phyloP scores from a whole-genome alignment of 2,888 invertebrate species.

The Agriopis leucophaearia region DNA sequence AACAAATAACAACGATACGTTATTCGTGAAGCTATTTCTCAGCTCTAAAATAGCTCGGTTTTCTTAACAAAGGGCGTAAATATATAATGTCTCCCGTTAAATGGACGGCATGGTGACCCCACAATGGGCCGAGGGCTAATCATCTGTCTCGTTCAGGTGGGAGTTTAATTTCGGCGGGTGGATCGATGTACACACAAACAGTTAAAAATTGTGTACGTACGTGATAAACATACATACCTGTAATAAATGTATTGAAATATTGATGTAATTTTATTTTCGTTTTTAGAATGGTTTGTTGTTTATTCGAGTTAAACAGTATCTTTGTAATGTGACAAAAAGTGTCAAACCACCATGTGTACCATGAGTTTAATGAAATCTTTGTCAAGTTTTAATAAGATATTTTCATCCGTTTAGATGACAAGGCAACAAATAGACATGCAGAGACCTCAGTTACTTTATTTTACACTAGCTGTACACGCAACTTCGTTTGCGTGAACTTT shows the following conservation, averaged over 20 bases:
- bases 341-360: no score
- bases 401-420: no score
- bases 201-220: conserved; percentile 13
- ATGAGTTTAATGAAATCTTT: no score
- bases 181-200: conserved; percentile 41
- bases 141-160: conserved; percentile 46
- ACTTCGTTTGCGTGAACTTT: no score
- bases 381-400: no score
- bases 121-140: conserved; percentile 42
- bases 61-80: conserved; percentile 14
- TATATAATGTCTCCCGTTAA: conserved; percentile 23
- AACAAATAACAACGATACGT: not conserved
- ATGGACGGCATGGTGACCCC: conserved; percentile 31
- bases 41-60: not conserved
- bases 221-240: not conserved
- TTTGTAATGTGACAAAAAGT: no score
- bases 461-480: no score
- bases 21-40: conserved; percentile 9
- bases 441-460: no score
- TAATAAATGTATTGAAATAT: not conserved
- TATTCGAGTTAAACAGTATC: no score
- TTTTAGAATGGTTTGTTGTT: no score
- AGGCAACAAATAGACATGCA: no score
- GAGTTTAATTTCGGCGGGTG: conserved; percentile 40
- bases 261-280: not conserved